Evolutionary conservation across 2,113 vertebrate species (phyloP).

Genomic region (Leptobrachium leishanense): DNA sequence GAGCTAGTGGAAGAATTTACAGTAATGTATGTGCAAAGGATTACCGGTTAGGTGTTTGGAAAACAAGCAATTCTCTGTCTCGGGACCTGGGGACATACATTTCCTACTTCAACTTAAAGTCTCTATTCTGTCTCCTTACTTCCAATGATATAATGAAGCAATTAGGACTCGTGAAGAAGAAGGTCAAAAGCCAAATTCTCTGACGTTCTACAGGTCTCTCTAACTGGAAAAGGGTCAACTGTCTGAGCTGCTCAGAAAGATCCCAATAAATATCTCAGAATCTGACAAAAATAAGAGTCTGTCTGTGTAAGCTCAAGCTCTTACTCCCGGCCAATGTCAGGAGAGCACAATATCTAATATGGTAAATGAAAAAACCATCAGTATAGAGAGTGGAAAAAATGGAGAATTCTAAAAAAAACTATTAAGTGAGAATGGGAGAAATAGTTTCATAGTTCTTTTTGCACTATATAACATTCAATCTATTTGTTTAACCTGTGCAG

Average conservation of each 20-base stretch:
- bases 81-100: background rate
- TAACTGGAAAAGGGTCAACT: constrained; percentile 40
- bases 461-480: too few species aligned
- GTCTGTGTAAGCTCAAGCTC: background rate
- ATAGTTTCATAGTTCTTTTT: background rate
- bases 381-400: background rate
- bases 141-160: constrained; percentile 45
- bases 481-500: too few species aligned
- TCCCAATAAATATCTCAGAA: constrained; percentile 38
- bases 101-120: constrained; percentile 16
- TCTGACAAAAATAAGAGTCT: background rate
- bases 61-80: constrained; percentile 5
- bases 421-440: background rate
- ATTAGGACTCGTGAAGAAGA: constrained; percentile 24
- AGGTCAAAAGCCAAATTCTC: constrained; percentile 42
- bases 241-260: constrained; percentile 8
- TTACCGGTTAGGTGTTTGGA: constrained; percentile 1
- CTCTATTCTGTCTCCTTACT: constrained; percentile 2
- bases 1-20: constrained; percentile 1
- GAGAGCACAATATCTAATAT: background rate
- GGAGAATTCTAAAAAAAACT: background rate
- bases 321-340: background rate
- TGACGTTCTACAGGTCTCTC: constrained; percentile 32
- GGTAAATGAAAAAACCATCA: background rate
- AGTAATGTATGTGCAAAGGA: background rate